A percentile compares a stretch with the other conserved stretches of the same genome.
phyloP scores from a whole-genome alignment of 2,888 invertebrate species.

The Sarcophaga rosellei region DNA sequence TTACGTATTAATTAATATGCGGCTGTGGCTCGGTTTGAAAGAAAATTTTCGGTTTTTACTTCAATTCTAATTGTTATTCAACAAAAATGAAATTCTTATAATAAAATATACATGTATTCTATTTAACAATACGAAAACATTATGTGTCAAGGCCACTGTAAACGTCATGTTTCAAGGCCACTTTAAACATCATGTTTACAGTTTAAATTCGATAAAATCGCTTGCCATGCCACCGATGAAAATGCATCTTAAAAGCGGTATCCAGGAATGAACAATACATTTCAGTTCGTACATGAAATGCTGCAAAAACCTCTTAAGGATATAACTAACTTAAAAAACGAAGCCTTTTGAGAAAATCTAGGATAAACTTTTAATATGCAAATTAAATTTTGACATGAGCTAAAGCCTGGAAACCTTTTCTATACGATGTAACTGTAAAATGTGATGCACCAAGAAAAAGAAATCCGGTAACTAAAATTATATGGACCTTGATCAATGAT shows the following conservation, averaged over 20 bases:
- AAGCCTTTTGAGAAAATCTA: not conserved
- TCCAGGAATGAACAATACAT: not conserved
- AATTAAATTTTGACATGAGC: not conserved
- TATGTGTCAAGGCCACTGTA: too few relatives aligned
- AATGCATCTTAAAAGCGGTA: not conserved
- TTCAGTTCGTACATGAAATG: not conserved
- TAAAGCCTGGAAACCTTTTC: slow-evolving; percentile 8
- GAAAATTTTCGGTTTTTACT: too few relatives aligned
- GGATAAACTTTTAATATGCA: not conserved
- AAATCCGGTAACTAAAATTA: not conserved
- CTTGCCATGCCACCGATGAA: too few relatives aligned
- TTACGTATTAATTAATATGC: too few relatives aligned
- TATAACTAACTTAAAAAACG: not conserved
- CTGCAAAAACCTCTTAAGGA: not conserved
- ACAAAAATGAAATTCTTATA: too few relatives aligned
- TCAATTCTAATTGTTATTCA: too few relatives aligned
- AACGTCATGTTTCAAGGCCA: too few relatives aligned
- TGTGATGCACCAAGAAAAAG: not conserved
- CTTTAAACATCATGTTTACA: too few relatives aligned
- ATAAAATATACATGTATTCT: too few relatives aligned
- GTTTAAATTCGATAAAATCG: too few relatives aligned
- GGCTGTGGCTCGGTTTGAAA: too few relatives aligned
- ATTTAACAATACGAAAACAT: too few relatives aligned
- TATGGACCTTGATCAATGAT: not conserved
- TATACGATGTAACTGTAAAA: not conserved